A percentile compares a stretch with the other conserved stretches of the same genome.
Evolutionary conservation across 2,113 vertebrate species (phyloP).

Genomic region (Dromas ardeola): DNA sequence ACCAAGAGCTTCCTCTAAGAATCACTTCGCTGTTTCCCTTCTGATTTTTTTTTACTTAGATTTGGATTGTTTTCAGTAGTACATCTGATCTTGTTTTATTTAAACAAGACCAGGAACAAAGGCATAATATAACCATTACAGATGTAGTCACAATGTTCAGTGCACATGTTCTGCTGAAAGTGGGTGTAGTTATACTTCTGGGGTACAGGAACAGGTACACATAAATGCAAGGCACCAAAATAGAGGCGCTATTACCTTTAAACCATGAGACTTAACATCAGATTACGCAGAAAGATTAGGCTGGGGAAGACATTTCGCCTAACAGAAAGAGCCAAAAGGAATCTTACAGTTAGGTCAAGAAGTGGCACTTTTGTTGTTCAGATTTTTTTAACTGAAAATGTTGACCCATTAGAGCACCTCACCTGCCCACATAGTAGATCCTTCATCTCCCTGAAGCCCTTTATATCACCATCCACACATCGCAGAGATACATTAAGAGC

Average conservation of each 20-base stretch:
- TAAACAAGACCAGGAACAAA: neutral
- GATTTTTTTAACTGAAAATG: neutral
- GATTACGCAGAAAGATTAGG: accelerated
- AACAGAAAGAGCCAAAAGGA: neutral
- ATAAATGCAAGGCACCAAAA: neutral
- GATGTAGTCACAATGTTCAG: neutral
- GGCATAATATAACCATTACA: neutral
- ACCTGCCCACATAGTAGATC: neutral
- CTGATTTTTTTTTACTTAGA: neutral
- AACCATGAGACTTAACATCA: neutral
- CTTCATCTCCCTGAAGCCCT: neutral
- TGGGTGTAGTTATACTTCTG: neutral
- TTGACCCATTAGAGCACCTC: neutral
- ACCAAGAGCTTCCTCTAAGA: neutral
- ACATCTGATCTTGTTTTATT: neutral
- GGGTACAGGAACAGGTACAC: neutral
- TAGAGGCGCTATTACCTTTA: neutral
- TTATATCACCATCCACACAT: neutral
- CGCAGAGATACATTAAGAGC: neutral
- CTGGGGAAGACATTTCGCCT: neutral
- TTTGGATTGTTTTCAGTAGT: neutral
- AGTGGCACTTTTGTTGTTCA: neutral
- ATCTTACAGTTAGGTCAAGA: neutral
- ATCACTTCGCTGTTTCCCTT: neutral
- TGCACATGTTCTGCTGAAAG: neutral